Conservation (phyloP, 2,888 invertebrate genomes). For the Teinopalpus imperialis region DNA sequence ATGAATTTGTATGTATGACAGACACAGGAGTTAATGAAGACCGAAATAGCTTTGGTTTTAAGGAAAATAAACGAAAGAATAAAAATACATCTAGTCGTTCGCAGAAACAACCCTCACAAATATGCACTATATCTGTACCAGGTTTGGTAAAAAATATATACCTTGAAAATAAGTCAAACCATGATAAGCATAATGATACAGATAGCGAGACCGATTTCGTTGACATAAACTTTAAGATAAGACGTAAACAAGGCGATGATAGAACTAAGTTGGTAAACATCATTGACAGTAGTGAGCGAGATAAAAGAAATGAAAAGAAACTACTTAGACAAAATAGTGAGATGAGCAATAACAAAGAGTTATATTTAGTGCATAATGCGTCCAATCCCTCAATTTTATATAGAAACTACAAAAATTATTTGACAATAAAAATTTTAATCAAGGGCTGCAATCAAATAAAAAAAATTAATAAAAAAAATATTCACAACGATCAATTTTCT, state of each 20-base stretch:
- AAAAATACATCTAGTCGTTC: background rate
- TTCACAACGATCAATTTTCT: conserved; percentile 39
- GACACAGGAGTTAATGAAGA: background rate
- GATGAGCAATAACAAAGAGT: conserved; percentile 35
- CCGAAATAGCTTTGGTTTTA: background rate
- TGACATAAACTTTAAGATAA: conserved; percentile 61
- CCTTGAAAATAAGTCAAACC: conserved; percentile 32
- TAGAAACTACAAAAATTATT: conserved; percentile 48
- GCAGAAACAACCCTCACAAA: conserved; percentile 44
- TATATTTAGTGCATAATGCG: conserved; percentile 42
- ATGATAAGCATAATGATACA: conserved; percentile 38
- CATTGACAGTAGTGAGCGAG: conserved; percentile 36
- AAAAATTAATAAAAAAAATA: conserved; percentile 12
- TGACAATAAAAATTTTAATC: conserved; percentile 59
- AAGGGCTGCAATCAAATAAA: conserved; percentile 49
- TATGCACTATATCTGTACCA: conserved; percentile 44
- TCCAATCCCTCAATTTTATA: conserved; percentile 31
- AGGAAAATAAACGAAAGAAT: background rate
- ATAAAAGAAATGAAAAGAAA: too few species aligned
- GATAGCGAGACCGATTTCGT: conserved; percentile 50
- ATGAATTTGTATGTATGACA: background rate
- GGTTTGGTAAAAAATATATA: conserved; percentile 34
- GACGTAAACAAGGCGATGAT: conserved; percentile 50
- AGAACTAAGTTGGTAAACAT: conserved; percentile 49
- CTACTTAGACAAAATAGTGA: conserved; percentile 29